Percentiles rank a stretch among this genome's conserved stretches.
Evolutionary conservation across 2,888 invertebrate genomes (phyloP).

Genomic region (Agriopis aurantiaria): DNA sequence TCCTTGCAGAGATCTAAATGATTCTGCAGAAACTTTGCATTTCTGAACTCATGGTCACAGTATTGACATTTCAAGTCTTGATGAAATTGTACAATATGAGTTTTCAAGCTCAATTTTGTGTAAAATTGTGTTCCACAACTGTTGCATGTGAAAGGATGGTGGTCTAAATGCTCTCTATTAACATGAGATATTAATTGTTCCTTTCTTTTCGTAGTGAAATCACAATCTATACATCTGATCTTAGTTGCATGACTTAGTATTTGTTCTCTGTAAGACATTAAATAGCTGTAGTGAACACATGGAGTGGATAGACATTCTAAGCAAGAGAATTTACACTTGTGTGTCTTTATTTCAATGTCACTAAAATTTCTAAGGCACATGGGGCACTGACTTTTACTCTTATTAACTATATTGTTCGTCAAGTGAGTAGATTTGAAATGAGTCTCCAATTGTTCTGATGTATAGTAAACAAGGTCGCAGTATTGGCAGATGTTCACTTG

Average conservation of each 20-base stretch:
- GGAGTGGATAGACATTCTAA: slow-evolving; percentile 61
- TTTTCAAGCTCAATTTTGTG: slow-evolving; percentile 60
- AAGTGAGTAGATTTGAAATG: slow-evolving; percentile 60
- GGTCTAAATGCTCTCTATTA: slow-evolving; percentile 66
- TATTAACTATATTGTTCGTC: slow-evolving; percentile 41
- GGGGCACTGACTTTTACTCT: slow-evolving; percentile 53
- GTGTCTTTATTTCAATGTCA: slow-evolving; percentile 51
- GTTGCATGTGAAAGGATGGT: slow-evolving; percentile 65
- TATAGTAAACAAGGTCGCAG: slow-evolving; percentile 61
- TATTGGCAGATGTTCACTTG: slow-evolving; percentile 55
- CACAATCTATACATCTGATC: slow-evolving; percentile 64
- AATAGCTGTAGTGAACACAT: slow-evolving; percentile 64
- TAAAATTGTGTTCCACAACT: slow-evolving; percentile 66
- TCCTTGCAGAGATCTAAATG: slow-evolving; percentile 57
- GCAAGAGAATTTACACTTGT: slow-evolving; percentile 65
- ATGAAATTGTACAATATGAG: slow-evolving; percentile 63
- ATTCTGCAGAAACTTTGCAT: slow-evolving; percentile 47
- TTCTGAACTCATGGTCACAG: slow-evolving; percentile 61
- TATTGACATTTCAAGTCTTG: slow-evolving; percentile 59
- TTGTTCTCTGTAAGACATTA: slow-evolving; percentile 64
- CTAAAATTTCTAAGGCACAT: slow-evolving; percentile 61
- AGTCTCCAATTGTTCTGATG: slow-evolving; percentile 53
- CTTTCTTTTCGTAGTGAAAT: slow-evolving; percentile 62
- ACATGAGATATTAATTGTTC: slow-evolving; percentile 63
- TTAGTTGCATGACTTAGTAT: slow-evolving; percentile 53